Evolutionary conservation across 2,113 vertebrate genomes (phyloP), one percentile per base, ranked within the genome.

Genomic region (Origma solitaria): DNA sequence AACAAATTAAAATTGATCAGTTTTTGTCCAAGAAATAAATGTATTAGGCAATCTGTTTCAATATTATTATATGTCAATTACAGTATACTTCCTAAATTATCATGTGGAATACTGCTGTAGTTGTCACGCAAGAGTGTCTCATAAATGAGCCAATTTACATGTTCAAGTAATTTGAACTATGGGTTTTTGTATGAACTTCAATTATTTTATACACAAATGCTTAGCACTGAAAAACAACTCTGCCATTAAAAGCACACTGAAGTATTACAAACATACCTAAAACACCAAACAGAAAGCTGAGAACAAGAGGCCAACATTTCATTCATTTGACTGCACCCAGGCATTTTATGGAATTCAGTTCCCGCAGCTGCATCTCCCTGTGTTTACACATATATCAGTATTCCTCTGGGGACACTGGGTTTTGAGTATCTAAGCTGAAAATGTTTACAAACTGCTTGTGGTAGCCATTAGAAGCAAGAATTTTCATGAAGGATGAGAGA

Each of bases 1-100:
- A 15, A 77, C 56, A 96, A 95, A 94, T 94, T 84, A 87, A 96
- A 95, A 97, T 88, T 1, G 7, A 97, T 94, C 60, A 24, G 4
- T 38, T 95, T 92, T 84, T 53, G 38, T 56, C 64, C 68, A 53
- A 83, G 45, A 95, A 94, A 73, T 65, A 62, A 82, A 78, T 38
- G 11, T 50, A 83, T 50, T 90, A 61, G 71, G 81, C 86, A 92
- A 82, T 66, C 42, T 73, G n/a, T 83, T 95, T 86, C 45, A 85
- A 44, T 77, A 87, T 87, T 77, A 80, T 56, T 76, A 9, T 18
- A 56, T 51, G 82, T 28, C 84, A 72, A 60, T 88, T 73, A 77
- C 50, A 33, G 8, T 58, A 86, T 24, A 25, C 28, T 94, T 95
- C 78, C 38, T 79, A 69, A 92, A 24, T 75, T 82, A 22, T 54